Base-by-base conservation (phyloP, 1,140 invertebrate genomes). In the Polyergus mexicanus region DNA sequence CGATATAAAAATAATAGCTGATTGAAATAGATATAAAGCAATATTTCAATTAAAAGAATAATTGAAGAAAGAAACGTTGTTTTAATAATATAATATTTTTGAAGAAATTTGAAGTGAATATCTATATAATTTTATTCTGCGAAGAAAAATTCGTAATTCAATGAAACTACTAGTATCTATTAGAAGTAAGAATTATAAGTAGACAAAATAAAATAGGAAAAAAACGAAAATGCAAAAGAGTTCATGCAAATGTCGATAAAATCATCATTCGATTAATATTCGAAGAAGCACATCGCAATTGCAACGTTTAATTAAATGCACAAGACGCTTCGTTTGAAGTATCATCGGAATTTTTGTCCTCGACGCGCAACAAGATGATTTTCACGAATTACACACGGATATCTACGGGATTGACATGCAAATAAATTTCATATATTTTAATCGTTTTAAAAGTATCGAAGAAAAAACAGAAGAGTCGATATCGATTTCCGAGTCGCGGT, bases 261-360 rank as follows among this genome's bases (percentile, higher is more conserved):
- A 58, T 60, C 13, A 6, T 35, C 47, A 60, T 75, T 2, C 13
- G 22, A 78, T 54, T 51, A 56, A 81, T 47, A 66, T n/a, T 5
- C 10, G 5, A 38, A 28, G 58, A 11, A 22, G 5, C 47, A 11
- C 7, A 44, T 28, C 5, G 28, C 28, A 13, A 28, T 13, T n/a
- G n/a, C n/a, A n/a, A n/a, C 28, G 4, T 11, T 19, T 7, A 69
- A 88, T 83, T 54, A 81, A 44, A 16, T 13, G 51, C 75, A 84
- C 76, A 41, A 54, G 44, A 88, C 32, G 10, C 5, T 56, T 58
- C n/a, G 16, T 51, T 69, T 35, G 22, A 3, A 78, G 2, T 22
- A 6, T 76, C 58, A 13, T 19, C 25, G 7, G 28, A 41, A 25
- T 41, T 71, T 72, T n/a, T 13, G 6, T 41, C 56, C n/a, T 56